Percentiles rank a stretch among this genome's conserved stretches.
Conservation (phyloP, 2,888 invertebrate genomes). For the Tenthredo scrophulariae region DNA sequence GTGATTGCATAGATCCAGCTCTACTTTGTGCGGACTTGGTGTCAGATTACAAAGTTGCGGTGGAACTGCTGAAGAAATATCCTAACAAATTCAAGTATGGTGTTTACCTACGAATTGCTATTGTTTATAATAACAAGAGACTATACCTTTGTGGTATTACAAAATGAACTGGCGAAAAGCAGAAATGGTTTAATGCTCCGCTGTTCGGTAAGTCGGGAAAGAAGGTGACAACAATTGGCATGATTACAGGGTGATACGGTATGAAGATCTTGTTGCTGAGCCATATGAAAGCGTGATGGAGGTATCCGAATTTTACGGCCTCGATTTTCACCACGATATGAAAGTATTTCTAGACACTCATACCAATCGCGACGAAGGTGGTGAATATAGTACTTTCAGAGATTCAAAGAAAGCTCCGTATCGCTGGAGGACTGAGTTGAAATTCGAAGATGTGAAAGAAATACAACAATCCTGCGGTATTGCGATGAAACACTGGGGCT, state of each 20-base stretch:
- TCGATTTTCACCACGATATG: conserved; percentile 85
- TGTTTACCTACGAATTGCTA: neutral
- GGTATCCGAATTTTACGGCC: conserved; percentile 87
- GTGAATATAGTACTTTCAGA: neutral
- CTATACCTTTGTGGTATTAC: neutral
- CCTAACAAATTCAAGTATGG: conserved; percentile 87
- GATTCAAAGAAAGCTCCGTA: neutral
- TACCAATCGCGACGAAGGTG: conserved; percentile 81
- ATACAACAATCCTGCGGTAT: neutral
- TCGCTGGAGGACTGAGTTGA: neutral
- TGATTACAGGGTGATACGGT: conserved; percentile 86
- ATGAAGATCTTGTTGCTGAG: conserved; percentile 90
- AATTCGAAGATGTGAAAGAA: neutral
- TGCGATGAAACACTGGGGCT: neutral
- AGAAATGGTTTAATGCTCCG: neutral
- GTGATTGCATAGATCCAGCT: conserved; percentile 90
- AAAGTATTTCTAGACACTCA: conserved; percentile 89
- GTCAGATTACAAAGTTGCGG: conserved; percentile 89
- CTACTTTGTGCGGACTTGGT: conserved; percentile 90
- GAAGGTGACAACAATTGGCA: neutral
- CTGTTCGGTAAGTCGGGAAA: neutral
- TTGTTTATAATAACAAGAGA: neutral
- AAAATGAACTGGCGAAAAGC: neutral
- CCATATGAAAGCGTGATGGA: conserved; percentile 86
- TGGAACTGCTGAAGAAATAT: conserved; percentile 83